Evolutionary conservation across 2,113 vertebrate genomes (phyloP).

Genomic region (Solea senegalensis): DNA sequence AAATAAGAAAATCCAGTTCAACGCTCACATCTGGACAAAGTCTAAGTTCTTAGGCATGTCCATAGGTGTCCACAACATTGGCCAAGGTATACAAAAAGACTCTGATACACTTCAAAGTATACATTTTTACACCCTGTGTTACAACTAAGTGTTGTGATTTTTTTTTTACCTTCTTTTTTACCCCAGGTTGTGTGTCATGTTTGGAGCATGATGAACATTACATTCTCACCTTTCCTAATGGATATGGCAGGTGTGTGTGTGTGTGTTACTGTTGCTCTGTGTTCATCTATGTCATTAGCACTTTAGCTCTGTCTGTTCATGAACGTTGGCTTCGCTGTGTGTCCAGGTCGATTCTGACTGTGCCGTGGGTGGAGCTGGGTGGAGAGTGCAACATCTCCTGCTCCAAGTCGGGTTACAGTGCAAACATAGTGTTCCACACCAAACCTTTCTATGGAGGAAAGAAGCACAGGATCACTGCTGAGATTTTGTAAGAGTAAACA

Average conservation of each 20-base stretch:
- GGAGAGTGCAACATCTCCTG: conserved; percentile 97
- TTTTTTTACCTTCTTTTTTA: conserved; percentile 1
- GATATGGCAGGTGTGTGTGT: conserved; percentile 92
- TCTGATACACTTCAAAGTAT: background rate
- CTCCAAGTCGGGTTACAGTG: conserved; percentile 95
- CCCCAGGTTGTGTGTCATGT: conserved; percentile 93
- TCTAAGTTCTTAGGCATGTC: conserved; percentile 99
- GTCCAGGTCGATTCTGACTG: conserved; percentile 96
- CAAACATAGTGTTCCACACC: conserved; percentile 96
- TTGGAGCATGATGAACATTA: conserved; percentile 98
- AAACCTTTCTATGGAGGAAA: conserved; percentile 99
- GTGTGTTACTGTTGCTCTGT: background rate
- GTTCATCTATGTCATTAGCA: background rate
- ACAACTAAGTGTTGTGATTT: background rate
- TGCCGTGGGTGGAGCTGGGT: conserved; percentile 98
- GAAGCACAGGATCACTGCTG: conserved; percentile 98
- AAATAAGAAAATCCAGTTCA: conserved; percentile 97
- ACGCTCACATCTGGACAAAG: conserved; percentile 99
- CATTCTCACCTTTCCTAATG: conserved; percentile 97
- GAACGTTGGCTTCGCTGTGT: conserved; percentile 3
- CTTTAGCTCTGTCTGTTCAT: background rate
- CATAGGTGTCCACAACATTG: conserved; percentile 98
- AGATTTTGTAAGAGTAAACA: conserved; percentile 92
- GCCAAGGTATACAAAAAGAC: conserved; percentile 86
- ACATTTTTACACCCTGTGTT: background rate